Base-by-base conservation (phyloP, 2,888 invertebrate genomes). In the Gastrophysa polygoni region DNA sequence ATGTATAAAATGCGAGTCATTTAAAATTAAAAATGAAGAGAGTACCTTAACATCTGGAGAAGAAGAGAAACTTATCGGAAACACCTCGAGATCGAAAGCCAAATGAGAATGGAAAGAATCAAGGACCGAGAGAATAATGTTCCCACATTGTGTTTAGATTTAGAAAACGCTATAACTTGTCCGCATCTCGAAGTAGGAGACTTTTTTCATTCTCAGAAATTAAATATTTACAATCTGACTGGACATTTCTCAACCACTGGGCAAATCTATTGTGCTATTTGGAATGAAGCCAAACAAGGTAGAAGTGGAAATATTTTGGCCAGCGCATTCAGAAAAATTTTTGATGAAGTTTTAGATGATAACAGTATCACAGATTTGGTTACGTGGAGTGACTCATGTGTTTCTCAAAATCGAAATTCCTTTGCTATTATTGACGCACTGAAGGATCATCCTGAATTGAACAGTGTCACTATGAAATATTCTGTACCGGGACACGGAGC, bases 401-500 rank as follows among this genome's bases (percentile, higher is more conserved):
- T 63, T 20, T 20, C 63, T 7, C 63, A 57, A 28, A 63, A 67
- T 47, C 60, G 64, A 24, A 24, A 24, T 61, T 71, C 70, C 44
- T 66, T 63, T 61, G 62, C 65, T 60, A 50, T 67, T 11, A 51
- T 69, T 11, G 67, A 67, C 24, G 58, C 60, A 52, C 59, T 72
- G 16, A 58, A 64, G 64, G 47, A 64, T 55, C 57, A 69, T 58
- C 52, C 49, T 54, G 58, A 68, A 55, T 46, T 66, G 49, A 11
- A 66, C 59, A 62, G 67, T 63, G 52, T 67, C 14, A 49, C 49
- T 28, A 24, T 24, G 49, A 49, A 49, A 24, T 49, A 66, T 61
- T 71, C 71, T 32, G 52, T 68, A 57, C 67, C 68, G 3, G 71
- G 71, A n/a, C 66, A 71, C 47, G 66, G 68, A n/a, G 69, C 68